Conservation (phyloP, 1,140 invertebrate genomes). For the Atta texana region DNA sequence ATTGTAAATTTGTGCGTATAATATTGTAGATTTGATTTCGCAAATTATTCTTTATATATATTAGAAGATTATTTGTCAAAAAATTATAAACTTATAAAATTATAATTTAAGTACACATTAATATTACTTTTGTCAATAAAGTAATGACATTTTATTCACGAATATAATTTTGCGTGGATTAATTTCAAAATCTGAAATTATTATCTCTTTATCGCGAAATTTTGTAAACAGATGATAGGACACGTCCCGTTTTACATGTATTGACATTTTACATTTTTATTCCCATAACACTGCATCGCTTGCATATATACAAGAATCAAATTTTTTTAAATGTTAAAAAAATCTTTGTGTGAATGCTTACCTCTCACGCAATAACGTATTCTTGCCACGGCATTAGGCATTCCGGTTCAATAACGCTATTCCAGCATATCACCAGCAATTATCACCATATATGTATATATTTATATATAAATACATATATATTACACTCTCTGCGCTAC, state of each 20-base stretch:
- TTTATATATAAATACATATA: not conserved
- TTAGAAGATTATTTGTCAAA: not conserved
- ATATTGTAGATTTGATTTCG: not conserved
- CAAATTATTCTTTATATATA: not conserved
- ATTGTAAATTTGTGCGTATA: no score
- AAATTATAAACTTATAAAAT: slow-evolving; percentile 17
- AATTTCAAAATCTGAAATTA: not conserved
- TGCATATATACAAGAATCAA: not conserved
- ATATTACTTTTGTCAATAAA: not conserved
- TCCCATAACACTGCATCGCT: not conserved
- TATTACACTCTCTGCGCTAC: not conserved
- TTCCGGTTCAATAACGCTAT: slow-evolving; percentile 36
- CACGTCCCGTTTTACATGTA: not conserved
- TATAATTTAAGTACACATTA: not conserved
- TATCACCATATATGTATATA: not conserved
- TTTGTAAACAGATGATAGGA: not conserved
- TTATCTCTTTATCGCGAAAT: not conserved
- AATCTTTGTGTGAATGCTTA: not conserved
- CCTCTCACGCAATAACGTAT: slow-evolving; percentile 9
- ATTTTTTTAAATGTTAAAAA: not conserved
- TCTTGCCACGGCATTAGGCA: slow-evolving; percentile 11
- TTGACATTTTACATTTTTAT: not conserved
- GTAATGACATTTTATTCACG: not conserved
- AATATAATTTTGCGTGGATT: not conserved
- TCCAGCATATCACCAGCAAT: slow-evolving; percentile 16